These are phyloP conservation scores for Ispidina lecontei DNA, from an alignment of 2,797 vertebrate genomes.

Conservation along the genomic window DNA sequence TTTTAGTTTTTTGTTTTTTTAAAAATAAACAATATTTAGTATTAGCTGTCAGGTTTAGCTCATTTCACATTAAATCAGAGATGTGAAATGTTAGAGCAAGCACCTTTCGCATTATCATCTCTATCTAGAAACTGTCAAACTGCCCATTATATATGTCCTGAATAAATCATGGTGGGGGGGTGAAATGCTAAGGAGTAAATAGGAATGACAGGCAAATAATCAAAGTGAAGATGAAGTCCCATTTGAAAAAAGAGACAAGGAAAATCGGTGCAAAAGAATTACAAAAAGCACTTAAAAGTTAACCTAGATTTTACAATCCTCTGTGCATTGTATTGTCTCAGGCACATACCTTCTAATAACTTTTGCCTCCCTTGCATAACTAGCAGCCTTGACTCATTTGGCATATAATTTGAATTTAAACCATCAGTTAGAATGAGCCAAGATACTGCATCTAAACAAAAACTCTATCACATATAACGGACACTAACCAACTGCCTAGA, in stretches of 20 bases:
- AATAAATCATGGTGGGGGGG: background rate
- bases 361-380: background rate
- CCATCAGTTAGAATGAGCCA: background rate
- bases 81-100: background rate
- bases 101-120: background rate
- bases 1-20: background rate
- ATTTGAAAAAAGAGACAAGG: constrained; percentile 31
- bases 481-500: background rate
- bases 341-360: background rate
- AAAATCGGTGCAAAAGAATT: background rate
- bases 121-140: constrained; percentile 7
- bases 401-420: background rate
- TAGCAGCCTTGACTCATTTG: background rate
- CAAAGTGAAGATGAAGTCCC: constrained; percentile 26
- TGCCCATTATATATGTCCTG: constrained; percentile 22
- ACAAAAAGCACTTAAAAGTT: background rate
- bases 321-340: background rate
- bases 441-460: background rate
- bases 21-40: background rate
- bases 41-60: background rate
- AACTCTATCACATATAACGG: background rate
- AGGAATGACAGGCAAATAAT: constrained; percentile 33
- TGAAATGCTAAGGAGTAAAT: background rate
- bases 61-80: background rate
- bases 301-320: background rate